phyloP scores from a whole-genome alignment of 2,888 invertebrate genomes.

The Caenorhabditis panamensis region DNA sequence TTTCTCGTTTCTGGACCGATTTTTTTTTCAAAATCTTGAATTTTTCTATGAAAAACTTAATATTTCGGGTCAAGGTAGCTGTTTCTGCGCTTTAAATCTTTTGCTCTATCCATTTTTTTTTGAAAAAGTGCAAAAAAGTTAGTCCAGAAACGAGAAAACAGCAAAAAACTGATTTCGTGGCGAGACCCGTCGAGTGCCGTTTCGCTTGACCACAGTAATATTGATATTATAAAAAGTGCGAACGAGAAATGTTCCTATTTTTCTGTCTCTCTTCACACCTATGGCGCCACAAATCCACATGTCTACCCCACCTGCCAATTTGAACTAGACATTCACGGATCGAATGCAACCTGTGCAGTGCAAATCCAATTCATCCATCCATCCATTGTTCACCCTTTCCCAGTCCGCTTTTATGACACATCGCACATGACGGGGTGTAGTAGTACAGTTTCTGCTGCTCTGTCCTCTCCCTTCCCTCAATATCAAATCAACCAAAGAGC shows the following conservation, averaged over 20 bases:
- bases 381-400: slow-evolving; percentile 32
- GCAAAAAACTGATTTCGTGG: no score
- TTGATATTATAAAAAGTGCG: no score
- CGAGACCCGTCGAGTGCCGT: no score
- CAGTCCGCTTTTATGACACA: slow-evolving; percentile 30
- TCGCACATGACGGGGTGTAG: neutral
- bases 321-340: slow-evolving; percentile 33
- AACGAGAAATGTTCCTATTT: no score
- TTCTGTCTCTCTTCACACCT: no score
- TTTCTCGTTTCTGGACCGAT: no score
- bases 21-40: no score
- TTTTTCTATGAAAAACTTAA: no score
- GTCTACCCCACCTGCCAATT: slow-evolving; percentile 32
- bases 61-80: no score
- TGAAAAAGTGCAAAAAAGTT: no score
- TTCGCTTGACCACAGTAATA: no score
- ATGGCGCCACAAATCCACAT: slow-evolving; percentile 33
- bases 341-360: slow-evolving; percentile 22
- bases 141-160: no score
- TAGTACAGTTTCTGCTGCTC: slow-evolving; percentile 1
- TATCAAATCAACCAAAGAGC: neutral
- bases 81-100: neutral
- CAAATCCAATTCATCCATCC: slow-evolving; percentile 4
- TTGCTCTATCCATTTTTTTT: slow-evolving; percentile 1
- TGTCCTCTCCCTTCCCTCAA: slow-evolving; percentile 1